These are phyloP conservation scores for Dione vanillae DNA, from an alignment of 2,888 invertebrate species.

Conservation along the genomic window DNA sequence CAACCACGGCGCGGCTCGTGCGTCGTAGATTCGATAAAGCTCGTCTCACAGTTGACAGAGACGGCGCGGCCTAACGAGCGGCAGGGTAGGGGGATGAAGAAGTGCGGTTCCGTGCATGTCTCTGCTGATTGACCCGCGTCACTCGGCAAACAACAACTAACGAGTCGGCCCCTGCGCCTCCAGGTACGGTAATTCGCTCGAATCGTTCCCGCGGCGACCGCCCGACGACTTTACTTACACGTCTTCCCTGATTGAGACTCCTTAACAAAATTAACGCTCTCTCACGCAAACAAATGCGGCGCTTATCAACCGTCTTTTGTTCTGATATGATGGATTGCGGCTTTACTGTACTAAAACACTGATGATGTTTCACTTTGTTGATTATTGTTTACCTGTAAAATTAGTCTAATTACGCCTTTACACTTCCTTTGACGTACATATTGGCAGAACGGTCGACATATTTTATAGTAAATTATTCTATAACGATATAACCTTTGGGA, in stretches of 20 bases:
- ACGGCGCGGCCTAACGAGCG: constrained; percentile 79
- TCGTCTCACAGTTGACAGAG: constrained; percentile 83
- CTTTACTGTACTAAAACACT: constrained; percentile 72
- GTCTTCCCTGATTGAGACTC: constrained; percentile 80
- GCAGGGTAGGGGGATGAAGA: constrained; percentile 67
- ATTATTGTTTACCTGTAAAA: constrained; percentile 75
- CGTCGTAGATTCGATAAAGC: constrained; percentile 84
- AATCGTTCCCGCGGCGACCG: constrained; percentile 76
- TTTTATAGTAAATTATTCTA: neutral
- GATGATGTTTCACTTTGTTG: constrained; percentile 75
- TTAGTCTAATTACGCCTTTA: constrained; percentile 64
- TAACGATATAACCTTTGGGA: neutral
- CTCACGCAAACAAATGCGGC: constrained; percentile 76
- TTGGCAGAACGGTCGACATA: neutral
- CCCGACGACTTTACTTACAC: constrained; percentile 73
- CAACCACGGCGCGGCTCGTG: constrained; percentile 80
- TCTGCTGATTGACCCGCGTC: constrained; percentile 85
- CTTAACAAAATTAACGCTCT: constrained; percentile 82
- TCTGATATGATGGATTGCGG: constrained; percentile 82
- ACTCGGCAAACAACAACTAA: constrained; percentile 85
- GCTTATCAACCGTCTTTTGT: constrained; percentile 78
- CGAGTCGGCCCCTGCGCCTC: constrained; percentile 81
- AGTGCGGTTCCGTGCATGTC: constrained; percentile 85
- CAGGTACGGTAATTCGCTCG: constrained; percentile 77
- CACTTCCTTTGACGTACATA: constrained; percentile 49